Evolutionary conservation across 1,140 invertebrate genomes (phyloP), one percentile per base, ranked within the genome.

Genomic region (Drosophila elegans): DNA sequence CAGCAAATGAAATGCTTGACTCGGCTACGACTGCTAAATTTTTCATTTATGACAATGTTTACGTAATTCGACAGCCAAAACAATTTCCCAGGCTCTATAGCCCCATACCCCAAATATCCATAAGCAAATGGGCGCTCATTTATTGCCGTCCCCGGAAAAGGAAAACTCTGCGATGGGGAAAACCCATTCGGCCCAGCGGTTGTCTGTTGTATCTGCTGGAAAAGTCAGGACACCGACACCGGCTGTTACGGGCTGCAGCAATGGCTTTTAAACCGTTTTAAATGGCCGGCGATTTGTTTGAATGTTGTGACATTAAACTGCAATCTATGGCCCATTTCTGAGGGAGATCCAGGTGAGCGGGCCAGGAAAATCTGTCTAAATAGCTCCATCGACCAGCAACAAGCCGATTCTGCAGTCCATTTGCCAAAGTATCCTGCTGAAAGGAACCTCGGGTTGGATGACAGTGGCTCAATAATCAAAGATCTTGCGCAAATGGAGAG

Each of bases 1-100:
- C 39, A 71, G 68, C 73, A 78, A 78, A 85, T 85, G 77, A 85
- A 85, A 85, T 76, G 66, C 80, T 64, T 55, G 60, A 76, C 72
- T 76, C 72, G 48, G 42, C 62, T 46, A 49, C 49, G 73, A 59
- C 72, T 74, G 52, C 67, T 71, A 72, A 89, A 88, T 88, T 80
- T 88, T 89, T 88, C 84, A 88, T 88, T 88, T 88, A 88, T 88
- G 84, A 88, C 84, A 88, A 88, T 88, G 84, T 88, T 88, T 89
- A 84, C 80, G 84, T 89, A 89, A 89, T 89, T 89, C 76, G 84
- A 89, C 84, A 89, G 77, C 61, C 84, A 80, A 80, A 89, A 89
- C 84, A 88, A 83, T 78, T 86, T 78, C 61, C 51, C 41, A 62
- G 62, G 57, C 57, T 10, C 48, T 4, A 16, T 27, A 12, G 4